Conservation (phyloP, 2,888 invertebrate species). For the Chouioia cunea region DNA sequence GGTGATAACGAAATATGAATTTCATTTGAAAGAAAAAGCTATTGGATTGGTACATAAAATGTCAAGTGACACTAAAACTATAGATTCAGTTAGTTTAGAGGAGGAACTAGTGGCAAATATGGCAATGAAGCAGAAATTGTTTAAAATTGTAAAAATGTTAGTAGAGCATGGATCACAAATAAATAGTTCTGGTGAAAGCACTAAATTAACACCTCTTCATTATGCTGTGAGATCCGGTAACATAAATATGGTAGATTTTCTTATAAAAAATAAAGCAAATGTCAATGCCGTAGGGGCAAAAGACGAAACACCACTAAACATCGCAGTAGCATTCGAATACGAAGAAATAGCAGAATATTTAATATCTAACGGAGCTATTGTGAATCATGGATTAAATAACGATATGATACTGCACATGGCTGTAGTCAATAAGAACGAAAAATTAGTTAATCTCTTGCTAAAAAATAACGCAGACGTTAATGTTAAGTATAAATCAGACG, state of each 20-base stretch:
- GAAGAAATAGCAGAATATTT: slow-evolving; percentile 24
- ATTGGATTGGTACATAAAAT: slow-evolving; percentile 19
- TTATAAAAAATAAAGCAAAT: slow-evolving; percentile 29
- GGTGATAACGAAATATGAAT: slow-evolving; percentile 25
- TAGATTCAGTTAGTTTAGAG: background rate
- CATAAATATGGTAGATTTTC: slow-evolving; percentile 18
- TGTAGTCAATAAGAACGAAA: slow-evolving; percentile 17
- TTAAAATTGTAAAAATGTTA: slow-evolving; percentile 11
- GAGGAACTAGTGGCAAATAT: slow-evolving; percentile 12
- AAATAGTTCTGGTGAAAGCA: slow-evolving; percentile 7
- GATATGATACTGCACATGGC: slow-evolving; percentile 25
- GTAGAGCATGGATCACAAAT: slow-evolving; percentile 20
- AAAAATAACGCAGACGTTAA: slow-evolving; percentile 14
- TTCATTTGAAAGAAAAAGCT: slow-evolving; percentile 8
- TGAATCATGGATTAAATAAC: slow-evolving; percentile 12
- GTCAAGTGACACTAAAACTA: slow-evolving; percentile 7
- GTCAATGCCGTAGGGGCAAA: slow-evolving; percentile 26
- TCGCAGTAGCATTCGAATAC: slow-evolving; percentile 30
- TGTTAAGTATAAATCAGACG: slow-evolving; percentile 12
- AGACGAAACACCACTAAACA: slow-evolving; percentile 34
- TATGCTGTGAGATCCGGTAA: slow-evolving; percentile 27
- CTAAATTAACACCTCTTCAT: slow-evolving; percentile 20
- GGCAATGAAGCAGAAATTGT: background rate
- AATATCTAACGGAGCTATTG: slow-evolving; percentile 17
- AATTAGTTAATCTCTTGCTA: slow-evolving; percentile 21